Evolutionary conservation across 2,113 vertebrate species (phyloP).

Genomic region (Ceratotherium simum): DNA sequence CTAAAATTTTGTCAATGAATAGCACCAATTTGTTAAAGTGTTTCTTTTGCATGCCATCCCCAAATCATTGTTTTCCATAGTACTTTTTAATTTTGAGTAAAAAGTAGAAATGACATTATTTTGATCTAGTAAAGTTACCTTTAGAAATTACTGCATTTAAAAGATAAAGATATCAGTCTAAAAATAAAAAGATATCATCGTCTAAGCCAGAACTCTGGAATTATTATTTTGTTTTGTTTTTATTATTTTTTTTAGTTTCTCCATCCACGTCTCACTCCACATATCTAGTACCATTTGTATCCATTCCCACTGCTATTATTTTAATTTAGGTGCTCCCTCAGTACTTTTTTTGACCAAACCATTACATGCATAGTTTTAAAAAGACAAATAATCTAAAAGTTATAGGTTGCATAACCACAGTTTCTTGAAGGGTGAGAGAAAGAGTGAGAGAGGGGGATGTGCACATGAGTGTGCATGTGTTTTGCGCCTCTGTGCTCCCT

Average conservation of each 20-base stretch:
- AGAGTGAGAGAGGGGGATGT: neutral
- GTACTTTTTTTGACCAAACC: neutral
- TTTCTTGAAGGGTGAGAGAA: neutral
- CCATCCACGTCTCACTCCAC: neutral
- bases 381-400: neutral
- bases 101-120: constrained; percentile 11
- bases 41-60: neutral
- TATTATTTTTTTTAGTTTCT: neutral
- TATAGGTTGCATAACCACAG: neutral
- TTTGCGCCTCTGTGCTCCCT: neutral
- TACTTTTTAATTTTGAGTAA: neutral
- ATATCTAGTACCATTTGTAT: neutral
- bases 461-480: neutral
- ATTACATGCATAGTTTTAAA: neutral
- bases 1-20: neutral
- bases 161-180: constrained; percentile 13
- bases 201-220: neutral
- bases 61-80: neutral
- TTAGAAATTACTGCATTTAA: constrained; percentile 33
- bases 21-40: neutral
- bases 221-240: constrained; percentile 33
- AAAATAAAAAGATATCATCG: neutral
- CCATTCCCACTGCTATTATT: neutral
- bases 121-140: constrained; percentile 40
- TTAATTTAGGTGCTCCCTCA: neutral